Evolutionary conservation across 2,888 invertebrate species (phyloP), one percentile per base, ranked within the genome.

Genomic region (Gymnocheta viridis): DNA sequence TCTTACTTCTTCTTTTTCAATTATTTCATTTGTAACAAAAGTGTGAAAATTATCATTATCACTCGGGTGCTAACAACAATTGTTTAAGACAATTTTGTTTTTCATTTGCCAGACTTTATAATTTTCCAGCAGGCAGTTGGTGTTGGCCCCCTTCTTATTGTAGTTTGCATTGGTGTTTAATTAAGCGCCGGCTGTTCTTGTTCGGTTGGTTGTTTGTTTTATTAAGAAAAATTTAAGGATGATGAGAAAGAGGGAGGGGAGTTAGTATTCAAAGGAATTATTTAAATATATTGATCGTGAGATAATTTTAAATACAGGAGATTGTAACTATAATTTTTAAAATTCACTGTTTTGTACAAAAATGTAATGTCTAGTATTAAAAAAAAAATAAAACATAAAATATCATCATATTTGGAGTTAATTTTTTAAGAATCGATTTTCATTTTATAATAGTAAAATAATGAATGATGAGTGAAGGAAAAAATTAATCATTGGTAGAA

Each of bases 31-130:
- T 49, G 67, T 22, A 79, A 44, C 10, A 29, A 60, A 78, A 90
- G 89, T 89, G 90, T 88, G 90, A 89, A 90, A 88, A 90, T 90
- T 89, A 89, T 90, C 90, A 89, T 90, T 90, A 90, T 88, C 90
- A 89, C 88, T 87, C 87, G 81, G 86, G 81, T 67, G 85, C 81
- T 82, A 82, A 76, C 82, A 85, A 72, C 83, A 41, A 77, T 69
- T 86, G 85, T 83, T 81, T 81, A 79, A 77, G 73, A 64, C 84
- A 73, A 29, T 76, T 79, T 79, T n/a, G 41, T 32, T 2, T 35
- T 62, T 24, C 19, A 24, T 51, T 44, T 70, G 41, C 24, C 12
- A 69, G 47, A 69, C 62, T 78, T 81, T 72, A 49, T 62, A 64
- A 77, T 81, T 84, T 77, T 77, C 73, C 62, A 58, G 51, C 67